Percentiles rank a stretch among this genome's conserved stretches.
phyloP scores from a whole-genome alignment of 2,888 invertebrate species.

The Drosophila yooni region DNA sequence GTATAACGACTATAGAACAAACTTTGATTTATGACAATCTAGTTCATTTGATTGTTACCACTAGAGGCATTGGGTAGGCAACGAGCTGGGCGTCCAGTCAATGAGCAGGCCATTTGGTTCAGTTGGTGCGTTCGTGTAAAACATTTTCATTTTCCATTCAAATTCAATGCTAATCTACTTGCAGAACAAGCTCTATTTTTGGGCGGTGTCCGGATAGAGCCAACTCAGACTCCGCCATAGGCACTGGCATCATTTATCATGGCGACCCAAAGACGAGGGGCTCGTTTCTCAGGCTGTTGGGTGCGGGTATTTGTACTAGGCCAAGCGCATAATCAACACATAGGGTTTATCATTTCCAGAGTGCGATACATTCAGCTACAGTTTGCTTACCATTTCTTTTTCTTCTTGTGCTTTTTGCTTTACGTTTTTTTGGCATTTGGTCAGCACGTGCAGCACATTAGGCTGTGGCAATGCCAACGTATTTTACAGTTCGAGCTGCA shows the following conservation, averaged over 20 bases:
- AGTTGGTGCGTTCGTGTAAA: slow-evolving; percentile 41
- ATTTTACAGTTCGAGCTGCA: slow-evolving; percentile 55
- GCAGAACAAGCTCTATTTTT: slow-evolving; percentile 63
- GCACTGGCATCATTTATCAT: slow-evolving; percentile 72
- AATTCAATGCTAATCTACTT: slow-evolving; percentile 78
- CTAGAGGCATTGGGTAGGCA: slow-evolving; percentile 12
- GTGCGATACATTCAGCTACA: slow-evolving; percentile 52
- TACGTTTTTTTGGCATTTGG: slow-evolving; percentile 27
- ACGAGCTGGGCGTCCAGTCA: slow-evolving; percentile 6
- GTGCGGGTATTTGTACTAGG: slow-evolving; percentile 51
- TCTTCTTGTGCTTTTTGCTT: slow-evolving; percentile 9
- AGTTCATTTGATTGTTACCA: slow-evolving; percentile 76
- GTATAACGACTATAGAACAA: slow-evolving; percentile 58
- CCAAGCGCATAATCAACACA: slow-evolving; percentile 70
- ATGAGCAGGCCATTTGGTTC: slow-evolving; percentile 30
- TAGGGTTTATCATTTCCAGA: slow-evolving; percentile 67
- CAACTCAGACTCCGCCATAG: slow-evolving; percentile 44
- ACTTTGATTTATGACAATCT: slow-evolving; percentile 76
- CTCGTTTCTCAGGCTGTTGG: slow-evolving; percentile 40
- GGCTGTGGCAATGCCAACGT: slow-evolving; percentile 42
- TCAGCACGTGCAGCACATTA: slow-evolving; percentile 75
- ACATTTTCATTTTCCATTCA: slow-evolving; percentile 77
- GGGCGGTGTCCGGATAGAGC: slow-evolving; percentile 15
- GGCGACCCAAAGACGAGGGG: slow-evolving; percentile 43
- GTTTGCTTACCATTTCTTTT: slow-evolving; percentile 18